A percentile compares a stretch with the other conserved stretches of the same genome.
phyloP scores from a whole-genome alignment of 2,888 invertebrate genomes.

The Leucophenga montana region DNA sequence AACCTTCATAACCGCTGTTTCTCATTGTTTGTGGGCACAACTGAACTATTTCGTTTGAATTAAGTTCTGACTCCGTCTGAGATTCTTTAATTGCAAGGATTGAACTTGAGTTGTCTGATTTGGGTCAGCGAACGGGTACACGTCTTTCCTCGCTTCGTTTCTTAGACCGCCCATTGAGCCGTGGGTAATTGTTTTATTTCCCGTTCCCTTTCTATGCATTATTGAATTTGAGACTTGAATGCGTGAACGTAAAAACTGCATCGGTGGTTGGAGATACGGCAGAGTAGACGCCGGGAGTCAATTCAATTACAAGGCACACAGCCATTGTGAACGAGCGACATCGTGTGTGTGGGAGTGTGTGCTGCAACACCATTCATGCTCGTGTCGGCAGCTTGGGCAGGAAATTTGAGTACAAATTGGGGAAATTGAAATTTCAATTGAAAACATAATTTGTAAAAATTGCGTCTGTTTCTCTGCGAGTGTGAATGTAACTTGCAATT shows the following conservation, averaged over 20 bases:
- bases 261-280: background rate
- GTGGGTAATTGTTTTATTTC: constrained; percentile 17
- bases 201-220: background rate
- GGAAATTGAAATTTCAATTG: constrained; percentile 63
- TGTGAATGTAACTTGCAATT: no score
- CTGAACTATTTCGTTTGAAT: no score
- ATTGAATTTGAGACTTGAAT: constrained; percentile 5
- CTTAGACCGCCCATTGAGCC: constrained; percentile 6
- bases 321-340: constrained; percentile 33
- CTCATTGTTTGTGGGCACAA: no score
- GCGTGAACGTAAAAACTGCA: background rate
- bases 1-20: no score
- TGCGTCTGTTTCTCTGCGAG: background rate
- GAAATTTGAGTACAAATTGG: constrained; percentile 56
- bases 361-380: no score
- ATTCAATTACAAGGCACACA: constrained; percentile 59
- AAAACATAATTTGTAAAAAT: constrained; percentile 53
- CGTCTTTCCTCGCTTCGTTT: no score
- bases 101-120: no score
- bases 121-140: no score
- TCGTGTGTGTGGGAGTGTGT: constrained; percentile 7
- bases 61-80: no score
- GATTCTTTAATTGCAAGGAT: no score
- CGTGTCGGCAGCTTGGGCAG: constrained; percentile 37
- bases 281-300: constrained; percentile 44